Base-by-base conservation (phyloP, 2,888 invertebrate genomes). In the Caenorhabditis macrosperma region DNA sequence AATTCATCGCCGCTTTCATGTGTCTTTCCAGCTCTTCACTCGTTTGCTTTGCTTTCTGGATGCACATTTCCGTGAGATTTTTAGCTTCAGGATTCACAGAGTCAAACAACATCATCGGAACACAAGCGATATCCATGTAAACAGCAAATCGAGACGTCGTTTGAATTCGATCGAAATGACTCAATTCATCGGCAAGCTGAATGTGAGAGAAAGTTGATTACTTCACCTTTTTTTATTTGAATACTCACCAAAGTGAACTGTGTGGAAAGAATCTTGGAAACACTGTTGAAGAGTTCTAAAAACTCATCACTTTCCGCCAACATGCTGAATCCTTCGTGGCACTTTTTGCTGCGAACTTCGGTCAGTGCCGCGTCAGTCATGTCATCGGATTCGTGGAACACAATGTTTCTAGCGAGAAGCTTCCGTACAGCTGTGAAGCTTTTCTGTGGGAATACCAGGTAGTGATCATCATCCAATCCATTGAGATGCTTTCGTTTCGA, bases 111-210 rank as follows among this genome's bases (percentile, higher is more conserved):
- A 74, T 57, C 57, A 71, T 55, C 20, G 75, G 75, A 33, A 76
- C 71, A 7, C 55, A 63, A 4, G 66, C 66, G 30, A 68, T 71
- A 12, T 80, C 71, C 15, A 76, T 44, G 50, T 80, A 80, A 12
- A 76, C 64, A 9, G 75, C 69, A 26, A 76, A 80, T 26, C 80
- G 54, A n/a, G 74, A 74, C 7, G 64, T 41, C 0, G 64, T 76
- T 44, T 64, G 66, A 22, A 80, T 48, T 4, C 60, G 71, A 7
- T 69, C 71, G 30, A 68, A 67, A 15, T 60, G 28, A n/a, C 38
- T 41, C 22, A 69, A n/a, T 24, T 79, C 69, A 3, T 57, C 52
- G 24, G 55, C 52, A 0, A 72, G 57, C 68, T 76, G 75, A 33
- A 63, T 68, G 26, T n/a, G 30, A 28, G 2, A n/a, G 1, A 0